Base-by-base conservation (phyloP, 2,888 invertebrate genomes). In the Scaptomyza polygonia region DNA sequence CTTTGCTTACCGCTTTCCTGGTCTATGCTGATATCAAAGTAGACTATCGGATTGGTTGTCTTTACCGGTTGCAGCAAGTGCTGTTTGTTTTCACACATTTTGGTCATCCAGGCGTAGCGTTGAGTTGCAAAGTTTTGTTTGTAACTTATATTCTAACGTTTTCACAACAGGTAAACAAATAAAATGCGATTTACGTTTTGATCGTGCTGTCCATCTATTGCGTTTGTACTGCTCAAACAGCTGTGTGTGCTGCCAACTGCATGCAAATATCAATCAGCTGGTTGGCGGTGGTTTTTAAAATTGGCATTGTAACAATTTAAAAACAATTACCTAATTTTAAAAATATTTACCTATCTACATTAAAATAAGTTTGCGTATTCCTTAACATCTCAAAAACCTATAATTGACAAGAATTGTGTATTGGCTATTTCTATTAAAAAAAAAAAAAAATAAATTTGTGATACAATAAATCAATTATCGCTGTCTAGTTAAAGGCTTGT, bases 21-120 rank as follows among this genome's bases (percentile, higher is more conserved):
- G 69, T 93, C 95, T 79, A 96, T 94, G 77, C 93, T 92, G 68
- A 96, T 93, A 89, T 96, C 96, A 67, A 96, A 91, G 90, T 93
- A 96, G 51, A 96, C 95, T 64, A 95, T 91, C 3, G 95, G 94
- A 92, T 95, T 95, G 7, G 76, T 70, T 16, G 71, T 30, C 40
- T 82, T 75, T 3, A 83, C 62, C 0, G 90, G 89, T 29, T 78
- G 53, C 9, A 72, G 70, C 34, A 89, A 48, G 34, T 58, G 44
- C 52, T 48, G 48, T 51, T 65, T 65, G 2, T 32, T 57, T 62
- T 42, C 48, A 21, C 79, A 69, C 88, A 82, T 87, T 43, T 56
- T 77, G 30, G 45, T 54, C 61, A 58, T 63, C 39, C 32, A 61
- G 49, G 47, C 67, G 42, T 9, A 21, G 55, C 58, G 49, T 53